phyloP scores from a whole-genome alignment of 2,797 vertebrate genomes.

The Urophycis tenuis region DNA sequence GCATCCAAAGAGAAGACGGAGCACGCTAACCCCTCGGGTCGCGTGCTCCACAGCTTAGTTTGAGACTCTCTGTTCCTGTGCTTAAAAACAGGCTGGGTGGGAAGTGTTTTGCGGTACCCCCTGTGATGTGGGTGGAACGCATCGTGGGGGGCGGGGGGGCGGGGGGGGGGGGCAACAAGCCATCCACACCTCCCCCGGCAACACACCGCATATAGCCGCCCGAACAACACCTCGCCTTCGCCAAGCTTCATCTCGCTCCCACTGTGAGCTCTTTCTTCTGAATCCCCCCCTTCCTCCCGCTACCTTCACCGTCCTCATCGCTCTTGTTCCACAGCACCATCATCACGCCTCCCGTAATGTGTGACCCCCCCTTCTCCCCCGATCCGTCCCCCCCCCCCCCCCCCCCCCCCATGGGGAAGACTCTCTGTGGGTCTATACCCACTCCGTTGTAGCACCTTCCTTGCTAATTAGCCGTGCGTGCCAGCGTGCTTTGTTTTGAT shows the following conservation, averaged over 20 bases:
- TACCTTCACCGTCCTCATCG: neutral
- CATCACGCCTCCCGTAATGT: neutral
- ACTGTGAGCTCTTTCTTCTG: neutral
- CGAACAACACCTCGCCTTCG: neutral
- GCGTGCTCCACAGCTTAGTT: neutral
- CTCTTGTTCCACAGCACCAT: neutral
- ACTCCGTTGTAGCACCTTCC: neutral
- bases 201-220: constrained; percentile 22
- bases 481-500: neutral
- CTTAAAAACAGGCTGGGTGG: neutral
- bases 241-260: neutral
- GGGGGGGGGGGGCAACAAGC: constrained; percentile 17
- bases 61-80: neutral
- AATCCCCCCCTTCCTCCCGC: neutral
- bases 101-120: constrained; percentile 9
- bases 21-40: neutral
- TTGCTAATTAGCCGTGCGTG: neutral
- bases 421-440: neutral
- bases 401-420: too few species aligned
- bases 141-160: neutral
- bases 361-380: neutral
- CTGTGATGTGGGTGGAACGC: constrained; percentile 22
- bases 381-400: too few species aligned
- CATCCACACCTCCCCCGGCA: constrained; percentile 24
- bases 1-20: neutral